Base-by-base conservation (phyloP, 92 coral and sea anemone genomes). In the Porites evermanni region DNA sequence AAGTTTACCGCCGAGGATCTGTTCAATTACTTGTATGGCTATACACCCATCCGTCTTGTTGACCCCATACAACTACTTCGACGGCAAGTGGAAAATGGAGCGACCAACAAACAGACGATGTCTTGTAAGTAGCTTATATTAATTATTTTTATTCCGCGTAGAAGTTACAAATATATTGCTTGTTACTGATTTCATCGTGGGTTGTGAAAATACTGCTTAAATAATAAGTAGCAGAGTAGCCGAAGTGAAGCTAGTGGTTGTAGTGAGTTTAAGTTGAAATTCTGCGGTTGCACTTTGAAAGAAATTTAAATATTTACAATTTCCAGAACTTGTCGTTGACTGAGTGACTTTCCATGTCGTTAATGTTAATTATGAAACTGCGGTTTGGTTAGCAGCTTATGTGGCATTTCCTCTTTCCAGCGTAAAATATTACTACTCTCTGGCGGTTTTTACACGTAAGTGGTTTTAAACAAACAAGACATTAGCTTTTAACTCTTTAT, bases 31-130 rank as follows among this genome's bases (percentile, higher is more conserved):
- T 87, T 97, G 68, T 97, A 97, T 73, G 99, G 99, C 7, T 94
- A 95, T 79, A 87, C 93, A n/a, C 98, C 98, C 1, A 87, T 97
- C 14, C 99, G 95, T 23, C 94, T 97, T 12, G 98, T 97, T 23
- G 98, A 97, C 63, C 98, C 97, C 9, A 82, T 90, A 0, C 96
- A 95, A 14, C 67, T 97, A 4, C 90, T 91, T 21, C 98, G 93
- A 21, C 87, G 96, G 38, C 92, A 81, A 72, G 23, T 67, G 19
- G 94, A 90, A 58, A 76, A 81, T 44, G 94, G 86, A 6, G 81
- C 82, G 14, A 84, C 24, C 23, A 91, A 65, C 70, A 79, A 81
- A 58, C 78, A 53, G 12, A 80, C 82, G 1, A 77, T 93, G 60
- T 84, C 93, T 24, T 95, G 98, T 94, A 80, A 91, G 97, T 94